Base-by-base conservation (phyloP, 2,888 invertebrate genomes). In the Electrophaes corylata region DNA sequence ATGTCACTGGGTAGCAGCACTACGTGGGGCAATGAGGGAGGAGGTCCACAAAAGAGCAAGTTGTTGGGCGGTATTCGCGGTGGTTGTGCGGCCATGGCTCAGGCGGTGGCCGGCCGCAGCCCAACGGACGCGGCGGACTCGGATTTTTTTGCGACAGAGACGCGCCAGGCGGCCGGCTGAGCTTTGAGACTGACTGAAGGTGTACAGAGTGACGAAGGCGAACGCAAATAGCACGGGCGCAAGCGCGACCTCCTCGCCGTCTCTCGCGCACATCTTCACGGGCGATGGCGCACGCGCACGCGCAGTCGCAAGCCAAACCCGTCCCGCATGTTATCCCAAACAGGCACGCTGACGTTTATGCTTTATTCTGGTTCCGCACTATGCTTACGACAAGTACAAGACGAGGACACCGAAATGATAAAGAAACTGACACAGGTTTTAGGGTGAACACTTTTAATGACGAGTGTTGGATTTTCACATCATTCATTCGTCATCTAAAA, bases 171-270 rank as follows among this genome's bases (percentile, higher is more conserved):
- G 87, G 83, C 86, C 88, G 87, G 83, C 86, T 78, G 82, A 86
- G 82, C 80, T 87, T 88, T 85, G 87, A 87, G 86, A 91, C 90
- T 90, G 91, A 91, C 90, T 89, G 88, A 91, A 87, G 88, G 87
- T 88, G 91, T 79, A 81, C 87, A 80, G 81, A 84, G 88, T 90
- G 91, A 91, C 91, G 91, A 88, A 86, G 84, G 84, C 87, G 91
- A 87, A 91, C 91, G 75, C 84, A 91, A 91, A 91, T 91, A 91
- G 91, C 88, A 88, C 88, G 79, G 89, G 86, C 91, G 89, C 89
- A 87, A 89, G 83, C 84, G 91, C 83, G 91, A 90, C 83, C 90
- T 88, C 89, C 89, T 89, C 89, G 88, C 87, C 89, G 86, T 87
- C 88, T 89, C 91, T 88, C 88, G 89, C 89, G 88, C 88, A 84